Percentiles rank a stretch among this genome's conserved stretches.
phyloP scores from a whole-genome alignment of 1,140 invertebrate species.

The Macrocentrus cingulum region DNA sequence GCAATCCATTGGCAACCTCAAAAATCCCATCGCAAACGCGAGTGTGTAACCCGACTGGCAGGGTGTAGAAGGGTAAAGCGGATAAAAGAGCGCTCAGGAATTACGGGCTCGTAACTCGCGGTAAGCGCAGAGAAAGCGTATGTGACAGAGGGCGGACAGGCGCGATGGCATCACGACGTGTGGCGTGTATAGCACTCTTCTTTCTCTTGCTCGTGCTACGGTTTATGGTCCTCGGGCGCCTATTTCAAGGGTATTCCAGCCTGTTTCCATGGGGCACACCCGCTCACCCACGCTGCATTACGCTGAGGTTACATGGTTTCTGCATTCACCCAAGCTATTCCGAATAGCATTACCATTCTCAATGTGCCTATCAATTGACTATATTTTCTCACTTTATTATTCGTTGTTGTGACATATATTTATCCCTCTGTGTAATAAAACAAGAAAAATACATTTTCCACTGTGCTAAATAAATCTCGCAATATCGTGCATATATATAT shows the following conservation, averaged over 20 bases:
- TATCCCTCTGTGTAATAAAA: too few relatives aligned
- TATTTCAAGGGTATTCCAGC: constrained; percentile 25
- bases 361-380: not conserved
- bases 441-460: too few relatives aligned
- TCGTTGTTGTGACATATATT: too few relatives aligned
- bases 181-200: constrained; percentile 19
- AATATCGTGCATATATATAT: too few relatives aligned
- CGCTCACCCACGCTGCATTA: constrained; percentile 24
- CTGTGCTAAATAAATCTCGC: too few relatives aligned
- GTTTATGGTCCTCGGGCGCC: constrained; percentile 37
- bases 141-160: constrained; percentile 45
- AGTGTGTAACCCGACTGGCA: too few relatives aligned
- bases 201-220: constrained; percentile 15
- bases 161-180: constrained; percentile 25
- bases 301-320: constrained; percentile 39
- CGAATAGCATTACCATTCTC: constrained; percentile 8
- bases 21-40: too few relatives aligned
- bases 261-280: constrained; percentile 3
- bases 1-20: too few relatives aligned
- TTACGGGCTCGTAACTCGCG: constrained; percentile 49
- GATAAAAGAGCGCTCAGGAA: constrained; percentile 40
- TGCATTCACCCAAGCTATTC: constrained; percentile 39
- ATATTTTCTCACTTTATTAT: too few relatives aligned
- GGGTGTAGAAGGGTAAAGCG: constrained; percentile 25
- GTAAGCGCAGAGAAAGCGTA: constrained; percentile 47